A percentile compares a stretch with the other conserved stretches of the same genome.
Conservation (phyloP, 23 tunicate species). For the Oikopleura albicans region DNA sequence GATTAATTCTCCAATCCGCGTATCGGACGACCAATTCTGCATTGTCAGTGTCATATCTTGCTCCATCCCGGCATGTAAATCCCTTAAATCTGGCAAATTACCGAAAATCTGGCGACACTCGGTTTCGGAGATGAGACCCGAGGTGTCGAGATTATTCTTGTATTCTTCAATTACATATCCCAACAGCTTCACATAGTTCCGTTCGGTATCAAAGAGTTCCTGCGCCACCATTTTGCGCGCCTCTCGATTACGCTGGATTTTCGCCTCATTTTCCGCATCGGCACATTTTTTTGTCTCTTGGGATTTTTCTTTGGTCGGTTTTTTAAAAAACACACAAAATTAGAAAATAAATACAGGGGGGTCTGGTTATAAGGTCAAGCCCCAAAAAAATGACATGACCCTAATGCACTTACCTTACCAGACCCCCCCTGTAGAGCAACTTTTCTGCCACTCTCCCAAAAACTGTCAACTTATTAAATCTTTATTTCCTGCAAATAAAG, state of each 20-base stretch:
- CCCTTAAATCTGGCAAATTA: background rate
- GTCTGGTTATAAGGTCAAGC: too few species aligned
- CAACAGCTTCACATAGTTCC: background rate
- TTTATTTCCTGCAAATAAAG: too few species aligned
- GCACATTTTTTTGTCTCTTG: background rate
- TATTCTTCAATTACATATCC: background rate
- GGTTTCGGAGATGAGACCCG: background rate
- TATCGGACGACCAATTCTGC: background rate
- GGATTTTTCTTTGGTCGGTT: too few species aligned
- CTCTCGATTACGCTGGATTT: background rate
- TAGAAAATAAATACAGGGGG: too few species aligned
- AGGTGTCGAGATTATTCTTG: background rate
- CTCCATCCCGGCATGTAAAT: background rate
- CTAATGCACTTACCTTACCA: too few species aligned
- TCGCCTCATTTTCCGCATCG: background rate
- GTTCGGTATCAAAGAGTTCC: background rate
- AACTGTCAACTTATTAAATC: too few species aligned
- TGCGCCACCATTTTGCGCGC: background rate
- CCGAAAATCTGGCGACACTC: constrained; percentile 11
- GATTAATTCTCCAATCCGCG: background rate
- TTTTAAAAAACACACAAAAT: too few species aligned
- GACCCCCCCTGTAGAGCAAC: too few species aligned
- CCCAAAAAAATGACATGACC: too few species aligned
- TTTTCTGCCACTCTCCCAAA: too few species aligned
- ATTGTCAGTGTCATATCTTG: background rate